These are phyloP conservation scores for Nicator chloris DNA, from an alignment of 2,113 vertebrate species.

Conservation along the genomic window DNA sequence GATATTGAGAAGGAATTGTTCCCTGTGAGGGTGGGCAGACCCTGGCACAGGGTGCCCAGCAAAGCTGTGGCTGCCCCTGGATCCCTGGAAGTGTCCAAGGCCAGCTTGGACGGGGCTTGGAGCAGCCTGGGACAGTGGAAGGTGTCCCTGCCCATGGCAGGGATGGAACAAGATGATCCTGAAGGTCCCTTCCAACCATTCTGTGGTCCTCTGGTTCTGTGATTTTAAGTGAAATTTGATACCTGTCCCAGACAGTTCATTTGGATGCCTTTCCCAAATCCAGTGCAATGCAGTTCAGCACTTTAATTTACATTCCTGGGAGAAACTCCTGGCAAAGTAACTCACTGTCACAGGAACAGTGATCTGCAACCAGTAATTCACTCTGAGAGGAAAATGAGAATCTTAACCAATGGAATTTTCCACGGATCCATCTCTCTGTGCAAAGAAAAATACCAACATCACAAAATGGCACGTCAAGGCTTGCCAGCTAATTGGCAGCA, in stretches of 20 bases:
- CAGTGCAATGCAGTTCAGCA: background rate
- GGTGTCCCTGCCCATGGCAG: background rate
- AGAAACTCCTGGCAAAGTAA: background rate
- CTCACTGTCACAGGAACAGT: background rate
- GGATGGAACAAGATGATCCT: rapidly evolving
- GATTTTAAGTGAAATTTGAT: background rate
- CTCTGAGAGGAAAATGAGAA: background rate
- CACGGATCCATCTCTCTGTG: background rate
- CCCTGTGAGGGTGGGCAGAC: rapidly evolving
- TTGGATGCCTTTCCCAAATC: background rate
- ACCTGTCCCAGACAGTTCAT: background rate
- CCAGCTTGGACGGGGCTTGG: rapidly evolving
- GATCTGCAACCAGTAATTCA: background rate
- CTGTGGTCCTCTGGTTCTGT: background rate
- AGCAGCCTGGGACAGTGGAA: rapidly evolving
- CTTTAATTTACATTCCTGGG: background rate
- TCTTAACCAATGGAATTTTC: background rate
- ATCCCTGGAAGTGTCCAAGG: background rate
- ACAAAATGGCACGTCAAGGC: background rate
- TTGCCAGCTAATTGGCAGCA: background rate
- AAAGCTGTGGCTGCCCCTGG: background rate
- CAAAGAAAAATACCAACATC: background rate
- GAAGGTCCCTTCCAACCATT: background rate
- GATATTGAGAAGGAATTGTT: rapidly evolving
- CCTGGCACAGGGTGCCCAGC: background rate